phyloP scores from a whole-genome alignment of 2,888 invertebrate genomes.

The Oxycera nigricornis region DNA sequence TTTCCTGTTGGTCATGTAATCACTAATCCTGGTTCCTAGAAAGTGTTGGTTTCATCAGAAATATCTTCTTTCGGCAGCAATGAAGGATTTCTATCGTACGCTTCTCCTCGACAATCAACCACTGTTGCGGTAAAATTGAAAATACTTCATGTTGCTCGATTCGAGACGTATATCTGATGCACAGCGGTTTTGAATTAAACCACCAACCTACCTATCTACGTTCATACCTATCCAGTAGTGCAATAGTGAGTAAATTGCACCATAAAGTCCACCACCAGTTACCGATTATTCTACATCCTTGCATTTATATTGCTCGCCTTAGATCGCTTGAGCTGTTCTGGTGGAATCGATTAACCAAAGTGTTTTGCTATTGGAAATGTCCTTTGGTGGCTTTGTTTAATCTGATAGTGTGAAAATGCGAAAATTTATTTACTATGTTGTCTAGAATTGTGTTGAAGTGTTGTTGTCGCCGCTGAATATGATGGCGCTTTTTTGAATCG shows the following conservation, averaged over 20 bases:
- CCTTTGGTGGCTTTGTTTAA: conserved; percentile 28
- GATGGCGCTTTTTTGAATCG: too few relatives aligned
- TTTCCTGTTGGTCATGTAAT: neutral
- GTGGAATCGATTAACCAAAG: conserved; percentile 36
- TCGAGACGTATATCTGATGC: conserved; percentile 18
- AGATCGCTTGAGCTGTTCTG: conserved; percentile 7
- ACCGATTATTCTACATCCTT: neutral
- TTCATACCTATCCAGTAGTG: neutral
- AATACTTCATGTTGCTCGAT: conserved; percentile 18
- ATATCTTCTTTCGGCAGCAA: neutral
- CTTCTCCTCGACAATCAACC: neutral
- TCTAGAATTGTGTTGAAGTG: conserved; percentile 1
- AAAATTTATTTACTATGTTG: too few relatives aligned
- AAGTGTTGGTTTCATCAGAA: neutral
- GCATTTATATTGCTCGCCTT: neutral
- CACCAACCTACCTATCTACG: neutral
- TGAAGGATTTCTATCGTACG: neutral
- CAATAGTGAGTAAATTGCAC: neutral
- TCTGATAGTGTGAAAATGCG: conserved; percentile 5
- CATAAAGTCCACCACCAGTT: neutral
- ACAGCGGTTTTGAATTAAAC: neutral
- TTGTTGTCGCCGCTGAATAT: neutral
- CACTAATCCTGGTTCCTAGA: neutral
- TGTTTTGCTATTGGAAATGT: conserved; percentile 34
- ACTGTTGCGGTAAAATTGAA: conserved; percentile 33